Conservation (phyloP, 1,140 invertebrate genomes). For the Microplitis mediator region DNA sequence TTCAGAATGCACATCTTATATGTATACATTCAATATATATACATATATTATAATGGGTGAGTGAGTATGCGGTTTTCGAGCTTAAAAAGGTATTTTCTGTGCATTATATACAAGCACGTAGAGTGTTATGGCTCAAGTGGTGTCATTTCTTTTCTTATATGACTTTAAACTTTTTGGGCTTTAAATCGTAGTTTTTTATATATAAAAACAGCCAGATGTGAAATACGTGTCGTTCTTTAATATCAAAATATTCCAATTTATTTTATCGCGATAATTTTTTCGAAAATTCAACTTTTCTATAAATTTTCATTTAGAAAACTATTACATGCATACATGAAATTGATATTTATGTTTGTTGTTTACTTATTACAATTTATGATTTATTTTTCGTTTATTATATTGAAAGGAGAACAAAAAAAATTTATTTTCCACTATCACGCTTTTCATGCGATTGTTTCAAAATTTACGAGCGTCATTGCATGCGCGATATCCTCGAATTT, state of each 20-base stretch:
- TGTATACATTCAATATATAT: neutral
- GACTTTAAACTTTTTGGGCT: conserved; percentile 23
- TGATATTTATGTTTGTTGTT: no score
- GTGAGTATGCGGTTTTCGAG: neutral
- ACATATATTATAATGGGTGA: neutral
- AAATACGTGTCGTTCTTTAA: no score
- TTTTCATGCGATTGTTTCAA: neutral
- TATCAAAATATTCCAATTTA: no score
- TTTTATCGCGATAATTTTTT: no score
- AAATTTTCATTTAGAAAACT: no score
- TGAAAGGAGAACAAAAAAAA: neutral
- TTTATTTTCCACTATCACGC: neutral
- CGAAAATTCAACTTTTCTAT: no score
- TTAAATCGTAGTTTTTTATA: conserved; percentile 2
- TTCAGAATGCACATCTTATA: neutral
- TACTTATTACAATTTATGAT: no score
- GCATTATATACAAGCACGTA: conserved; percentile 31
- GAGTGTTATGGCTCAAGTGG: neutral
- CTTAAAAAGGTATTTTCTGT: conserved; percentile 4
- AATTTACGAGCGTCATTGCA: conserved; percentile 5
- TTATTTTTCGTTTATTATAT: neutral
- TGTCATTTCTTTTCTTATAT: conserved; percentile 9
- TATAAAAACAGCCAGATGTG: neutral
- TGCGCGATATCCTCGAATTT: neutral
- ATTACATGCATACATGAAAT: no score